Evolutionary conservation across 2,797 vertebrate species (phyloP).

Genomic region (Clarias laeviceps): DNA sequence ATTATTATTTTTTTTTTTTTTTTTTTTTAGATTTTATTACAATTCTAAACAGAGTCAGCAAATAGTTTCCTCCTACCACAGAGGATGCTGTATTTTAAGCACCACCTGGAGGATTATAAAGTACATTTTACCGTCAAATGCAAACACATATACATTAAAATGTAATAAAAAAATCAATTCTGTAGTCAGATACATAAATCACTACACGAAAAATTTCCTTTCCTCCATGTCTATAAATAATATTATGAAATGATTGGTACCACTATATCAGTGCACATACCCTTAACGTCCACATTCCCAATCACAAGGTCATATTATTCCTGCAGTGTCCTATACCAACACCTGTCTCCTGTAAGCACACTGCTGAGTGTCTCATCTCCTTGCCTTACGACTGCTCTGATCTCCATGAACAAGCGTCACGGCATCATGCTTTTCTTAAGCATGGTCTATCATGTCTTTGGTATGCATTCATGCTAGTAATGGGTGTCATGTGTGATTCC

Average conservation of each 20-base stretch:
- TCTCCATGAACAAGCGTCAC: conserved; percentile 35
- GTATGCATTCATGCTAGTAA: conserved; percentile 58
- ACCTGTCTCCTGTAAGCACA: conserved; percentile 17
- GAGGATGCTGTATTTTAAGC: too few relatives aligned
- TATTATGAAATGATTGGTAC: background rate
- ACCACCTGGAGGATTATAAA: too few relatives aligned
- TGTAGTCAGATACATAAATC: too few relatives aligned
- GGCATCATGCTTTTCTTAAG: conserved; percentile 43
- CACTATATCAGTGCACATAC: background rate
- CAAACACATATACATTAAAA: too few relatives aligned
- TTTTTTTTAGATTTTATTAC: too few relatives aligned
- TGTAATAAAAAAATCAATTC: too few relatives aligned
- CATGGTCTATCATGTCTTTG: conserved; percentile 53
- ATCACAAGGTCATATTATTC: background rate
- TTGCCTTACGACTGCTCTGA: conserved; percentile 53
- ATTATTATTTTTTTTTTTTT: too few relatives aligned
- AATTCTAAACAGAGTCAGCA: too few relatives aligned
- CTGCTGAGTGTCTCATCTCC: conserved; percentile 42
- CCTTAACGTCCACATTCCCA: background rate
- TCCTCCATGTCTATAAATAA: background rate
- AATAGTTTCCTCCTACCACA: too few relatives aligned
- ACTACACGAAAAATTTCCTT: too few relatives aligned
- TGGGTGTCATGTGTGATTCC: conserved; percentile 60
- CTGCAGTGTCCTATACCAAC: conserved; percentile 8
- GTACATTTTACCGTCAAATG: too few relatives aligned